Conservation (phyloP, 2,113 vertebrate species). For the Fregata magnificens region DNA sequence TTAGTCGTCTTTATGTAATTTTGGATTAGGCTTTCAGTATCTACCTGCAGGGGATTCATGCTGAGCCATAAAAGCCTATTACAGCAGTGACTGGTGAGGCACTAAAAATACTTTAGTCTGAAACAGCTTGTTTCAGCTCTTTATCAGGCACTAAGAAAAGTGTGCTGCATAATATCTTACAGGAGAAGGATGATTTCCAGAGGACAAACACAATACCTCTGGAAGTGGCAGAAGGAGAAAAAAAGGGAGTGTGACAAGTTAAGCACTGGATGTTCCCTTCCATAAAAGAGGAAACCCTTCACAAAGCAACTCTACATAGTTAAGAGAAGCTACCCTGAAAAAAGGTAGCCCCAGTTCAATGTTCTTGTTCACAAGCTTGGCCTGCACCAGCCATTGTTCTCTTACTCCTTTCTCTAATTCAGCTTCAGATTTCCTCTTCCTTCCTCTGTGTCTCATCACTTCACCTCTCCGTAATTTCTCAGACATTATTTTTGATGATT, state of each 20-base stretch:
- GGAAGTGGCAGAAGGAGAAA: neutral
- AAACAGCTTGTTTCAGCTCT: constrained; percentile 43
- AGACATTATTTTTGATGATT: neutral
- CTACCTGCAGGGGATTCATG: constrained; percentile 38
- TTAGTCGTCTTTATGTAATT: constrained; percentile 28
- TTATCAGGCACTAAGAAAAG: constrained; percentile 8
- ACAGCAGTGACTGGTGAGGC: constrained; percentile 3
- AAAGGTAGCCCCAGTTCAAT: neutral
- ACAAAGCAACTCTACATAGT: neutral
- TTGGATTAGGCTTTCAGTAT: constrained; percentile 26
- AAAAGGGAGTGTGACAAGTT: neutral
- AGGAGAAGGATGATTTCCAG: neutral
- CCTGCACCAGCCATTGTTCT: neutral
- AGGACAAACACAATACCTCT: constrained; percentile 7
- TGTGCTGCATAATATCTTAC: neutral
- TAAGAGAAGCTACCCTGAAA: neutral
- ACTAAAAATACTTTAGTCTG: constrained; percentile 49
- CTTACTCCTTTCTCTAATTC: neutral
- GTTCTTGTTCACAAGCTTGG: neutral
- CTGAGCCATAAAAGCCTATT: constrained; percentile 50
- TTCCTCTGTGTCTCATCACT: neutral
- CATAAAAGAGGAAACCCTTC: neutral
- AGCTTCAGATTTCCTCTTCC: neutral
- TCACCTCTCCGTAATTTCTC: neutral
- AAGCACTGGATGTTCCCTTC: constrained; percentile 1